Percentiles rank a stretch among this genome's conserved stretches.
Evolutionary conservation across 92 coral and sea anemone genomes (phyloP).

Genomic region (Bergia sp.): DNA sequence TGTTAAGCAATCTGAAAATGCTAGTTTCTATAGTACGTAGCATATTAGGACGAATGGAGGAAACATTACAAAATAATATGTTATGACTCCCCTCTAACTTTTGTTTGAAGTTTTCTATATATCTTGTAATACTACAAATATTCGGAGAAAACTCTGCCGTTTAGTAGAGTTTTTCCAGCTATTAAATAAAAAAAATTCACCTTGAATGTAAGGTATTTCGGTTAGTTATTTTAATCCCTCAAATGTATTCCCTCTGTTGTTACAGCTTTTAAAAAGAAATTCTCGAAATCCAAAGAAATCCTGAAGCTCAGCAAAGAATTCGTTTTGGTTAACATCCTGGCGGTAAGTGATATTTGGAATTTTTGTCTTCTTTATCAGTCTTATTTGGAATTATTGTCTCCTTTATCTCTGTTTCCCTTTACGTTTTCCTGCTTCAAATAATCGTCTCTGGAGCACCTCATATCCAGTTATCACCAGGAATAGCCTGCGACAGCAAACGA

Average conservation of each 20-base stretch:
- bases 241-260: background rate
- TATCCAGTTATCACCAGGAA: no score
- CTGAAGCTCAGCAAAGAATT: slow-evolving; percentile 75
- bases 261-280: slow-evolving; percentile 78
- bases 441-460: background rate
- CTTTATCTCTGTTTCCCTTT: background rate
- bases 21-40: no score
- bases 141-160: background rate
- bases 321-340: slow-evolving; percentile 76
- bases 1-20: no score
- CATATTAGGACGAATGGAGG: no score
- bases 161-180: background rate
- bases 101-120: no score
- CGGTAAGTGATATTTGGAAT: slow-evolving; percentile 1
- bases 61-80: no score
- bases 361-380: background rate
- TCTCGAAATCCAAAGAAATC: slow-evolving; percentile 75
- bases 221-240: background rate
- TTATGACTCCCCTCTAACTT: no score
- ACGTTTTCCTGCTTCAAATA: background rate
- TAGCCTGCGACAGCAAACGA: no score
- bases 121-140: no score
- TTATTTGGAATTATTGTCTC: no score
- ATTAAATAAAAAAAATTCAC: background rate
- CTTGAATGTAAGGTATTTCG: no score